phyloP scores from a whole-genome alignment of 2,113 vertebrate species.

The Halcyon malimbica region DNA sequence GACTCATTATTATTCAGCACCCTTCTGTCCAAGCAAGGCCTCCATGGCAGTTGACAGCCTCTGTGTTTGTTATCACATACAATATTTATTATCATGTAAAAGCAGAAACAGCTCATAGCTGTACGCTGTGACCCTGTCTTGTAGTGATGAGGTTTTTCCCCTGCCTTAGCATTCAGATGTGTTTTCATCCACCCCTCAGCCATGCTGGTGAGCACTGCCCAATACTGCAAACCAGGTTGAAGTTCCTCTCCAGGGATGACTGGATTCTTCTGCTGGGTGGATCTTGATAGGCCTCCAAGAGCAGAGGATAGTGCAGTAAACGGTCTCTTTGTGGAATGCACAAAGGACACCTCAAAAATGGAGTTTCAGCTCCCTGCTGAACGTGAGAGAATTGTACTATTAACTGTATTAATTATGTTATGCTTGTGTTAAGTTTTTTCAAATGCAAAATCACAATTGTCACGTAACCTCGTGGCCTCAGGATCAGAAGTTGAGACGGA shows the following conservation, averaged over 20 bases:
- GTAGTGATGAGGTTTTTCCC: not conserved
- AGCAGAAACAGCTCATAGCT: not conserved
- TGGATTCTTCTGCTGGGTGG: not conserved
- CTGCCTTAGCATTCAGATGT: not conserved
- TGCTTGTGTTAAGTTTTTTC: not conserved
- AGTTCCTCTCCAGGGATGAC: not conserved
- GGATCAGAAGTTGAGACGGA: not conserved
- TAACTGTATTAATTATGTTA: not conserved
- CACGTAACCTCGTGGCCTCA: not conserved
- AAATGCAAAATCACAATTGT: accelerated
- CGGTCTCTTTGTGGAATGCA: accelerated
- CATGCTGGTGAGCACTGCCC: not conserved
- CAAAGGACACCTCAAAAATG: not conserved
- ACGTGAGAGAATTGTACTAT: not conserved
- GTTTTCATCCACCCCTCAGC: not conserved
- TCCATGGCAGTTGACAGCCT: not conserved
- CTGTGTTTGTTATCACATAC: not conserved
- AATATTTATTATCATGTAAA: not conserved
- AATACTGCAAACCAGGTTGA: not conserved
- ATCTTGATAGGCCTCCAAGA: not conserved
- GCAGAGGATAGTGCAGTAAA: not conserved
- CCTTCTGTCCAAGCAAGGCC: not conserved
- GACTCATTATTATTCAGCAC: not conserved
- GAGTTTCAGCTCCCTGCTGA: not conserved
- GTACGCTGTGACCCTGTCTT: not conserved